Conservation (phyloP, 2,113 vertebrate species). For the Ameiurus melas region DNA sequence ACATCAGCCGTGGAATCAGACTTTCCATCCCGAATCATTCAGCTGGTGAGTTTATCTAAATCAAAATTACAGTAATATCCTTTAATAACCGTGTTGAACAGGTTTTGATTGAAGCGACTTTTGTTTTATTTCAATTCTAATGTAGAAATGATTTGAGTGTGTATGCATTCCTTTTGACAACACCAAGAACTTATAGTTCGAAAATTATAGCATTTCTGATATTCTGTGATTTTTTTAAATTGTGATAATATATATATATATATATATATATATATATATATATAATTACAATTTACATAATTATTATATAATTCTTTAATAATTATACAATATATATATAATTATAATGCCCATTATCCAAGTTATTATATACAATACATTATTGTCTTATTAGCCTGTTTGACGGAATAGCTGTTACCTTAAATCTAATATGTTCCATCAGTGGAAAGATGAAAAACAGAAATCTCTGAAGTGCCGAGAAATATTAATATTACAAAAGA, state of each 20-base stretch:
- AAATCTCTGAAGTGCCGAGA: background rate
- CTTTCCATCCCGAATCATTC: background rate
- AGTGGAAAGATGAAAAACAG: background rate
- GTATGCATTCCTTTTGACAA: no score
- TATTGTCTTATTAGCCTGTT: background rate
- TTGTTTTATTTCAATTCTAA: background rate
- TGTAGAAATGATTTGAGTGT: no score
- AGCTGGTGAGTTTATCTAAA: slow-evolving; percentile 15
- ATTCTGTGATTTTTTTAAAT: no score
- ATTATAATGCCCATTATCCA: no score
- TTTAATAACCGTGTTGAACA: background rate
- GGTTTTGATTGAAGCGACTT: background rate
- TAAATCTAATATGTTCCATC: background rate
- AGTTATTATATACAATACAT: background rate
- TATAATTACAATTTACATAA: no score
- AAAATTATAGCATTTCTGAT: no score
- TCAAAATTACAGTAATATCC: background rate
- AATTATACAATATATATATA: no score
- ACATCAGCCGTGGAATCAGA: no score
- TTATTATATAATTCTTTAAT: no score
- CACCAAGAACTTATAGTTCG: no score
- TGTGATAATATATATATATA: no score
- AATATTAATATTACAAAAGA: background rate
- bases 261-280: no score
- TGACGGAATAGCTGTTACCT: background rate